Base-by-base conservation (phyloP, 2,113 vertebrate species). In the Todiramphus saurophagus region DNA sequence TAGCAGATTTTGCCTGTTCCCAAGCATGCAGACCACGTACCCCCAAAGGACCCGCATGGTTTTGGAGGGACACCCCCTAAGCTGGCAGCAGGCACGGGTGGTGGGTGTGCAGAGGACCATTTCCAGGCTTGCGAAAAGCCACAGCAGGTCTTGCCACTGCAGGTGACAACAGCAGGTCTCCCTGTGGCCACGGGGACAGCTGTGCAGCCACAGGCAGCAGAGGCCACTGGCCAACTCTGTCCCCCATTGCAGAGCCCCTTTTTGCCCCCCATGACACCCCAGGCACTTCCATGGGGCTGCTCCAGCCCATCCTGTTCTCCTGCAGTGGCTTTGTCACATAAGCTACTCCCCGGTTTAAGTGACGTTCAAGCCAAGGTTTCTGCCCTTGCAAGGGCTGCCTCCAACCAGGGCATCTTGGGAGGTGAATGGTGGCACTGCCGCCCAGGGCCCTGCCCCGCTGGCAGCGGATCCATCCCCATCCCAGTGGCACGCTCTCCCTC, bases 61-160 rank as follows among this genome's bases (percentile, higher is more conserved):
- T 76, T 35, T n/a, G 8, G 37, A 50, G 63, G 9, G 13, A 8
- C 10, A 7, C 11, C 37, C 25, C 31, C 13, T 3, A 27, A 17
- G 37, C 46, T 21, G 31, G 55, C 37, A 53, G 46, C 64, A 37
- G 64, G 31, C 1, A 0, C 1, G 0, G 6, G 35, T 13, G 5
- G 10, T 35, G 7, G 17, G 4, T 15, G 46, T 2, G 5, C 19
- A 7, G 33, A 18, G 16, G 10, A 51, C 25, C 9, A 53, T 64
- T 23, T 56, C 67, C 39, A 24, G 50, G 16, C 16, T 30, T 41
- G 33, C 58, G n/a, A 9, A 53, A 63, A 63, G 33, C 33, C 9
- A 33, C 7, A 6, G 23, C 21, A 55, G 23, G 33, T 63, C 56
- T 79, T 11, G 2, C 41, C 41, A 6, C 48, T 56, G 41, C 24